Conservation (phyloP, 2,888 invertebrate genomes). For the Deilephila elpenor region DNA sequence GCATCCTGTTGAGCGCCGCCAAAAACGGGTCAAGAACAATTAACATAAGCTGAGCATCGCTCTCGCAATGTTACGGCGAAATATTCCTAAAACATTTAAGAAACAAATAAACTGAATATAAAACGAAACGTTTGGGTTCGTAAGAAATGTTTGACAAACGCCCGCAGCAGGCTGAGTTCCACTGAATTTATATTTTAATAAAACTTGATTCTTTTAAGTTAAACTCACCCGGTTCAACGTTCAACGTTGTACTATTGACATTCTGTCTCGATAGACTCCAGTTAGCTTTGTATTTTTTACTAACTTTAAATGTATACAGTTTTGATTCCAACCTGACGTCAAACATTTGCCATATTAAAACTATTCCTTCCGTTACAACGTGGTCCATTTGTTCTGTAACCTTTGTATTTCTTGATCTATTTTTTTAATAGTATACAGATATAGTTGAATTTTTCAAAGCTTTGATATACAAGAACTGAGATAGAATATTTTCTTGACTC, state of each 20-base stretch:
- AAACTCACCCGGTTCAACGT: conserved; percentile 1
- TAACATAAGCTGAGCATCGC: conserved; percentile 18
- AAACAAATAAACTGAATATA: neutral
- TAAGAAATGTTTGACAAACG: neutral
- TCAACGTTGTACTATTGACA: neutral
- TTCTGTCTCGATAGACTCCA: neutral
- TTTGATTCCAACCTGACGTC: neutral
- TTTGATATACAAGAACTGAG: no score
- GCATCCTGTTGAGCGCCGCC: conserved; percentile 40
- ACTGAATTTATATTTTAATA: conserved; percentile 1
- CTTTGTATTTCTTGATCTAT: no score
- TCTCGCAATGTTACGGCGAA: conserved; percentile 26
- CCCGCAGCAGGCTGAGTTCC: neutral
- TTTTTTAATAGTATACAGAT: no score
- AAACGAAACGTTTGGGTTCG: neutral
- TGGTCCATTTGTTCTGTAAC: no score
- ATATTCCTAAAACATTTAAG: conserved; percentile 11
- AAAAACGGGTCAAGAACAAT: conserved; percentile 22
- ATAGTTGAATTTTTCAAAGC: no score
- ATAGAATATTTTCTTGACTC: no score
- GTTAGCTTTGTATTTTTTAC: neutral
- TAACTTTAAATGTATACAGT: conserved; percentile 1
- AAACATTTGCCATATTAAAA: neutral
- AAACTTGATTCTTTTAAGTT: conserved; percentile 5
- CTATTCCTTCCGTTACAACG: no score